Percentiles rank a stretch among this genome's conserved stretches.
Conservation (phyloP, 1,140 invertebrate genomes). For the Apis cerana region DNA sequence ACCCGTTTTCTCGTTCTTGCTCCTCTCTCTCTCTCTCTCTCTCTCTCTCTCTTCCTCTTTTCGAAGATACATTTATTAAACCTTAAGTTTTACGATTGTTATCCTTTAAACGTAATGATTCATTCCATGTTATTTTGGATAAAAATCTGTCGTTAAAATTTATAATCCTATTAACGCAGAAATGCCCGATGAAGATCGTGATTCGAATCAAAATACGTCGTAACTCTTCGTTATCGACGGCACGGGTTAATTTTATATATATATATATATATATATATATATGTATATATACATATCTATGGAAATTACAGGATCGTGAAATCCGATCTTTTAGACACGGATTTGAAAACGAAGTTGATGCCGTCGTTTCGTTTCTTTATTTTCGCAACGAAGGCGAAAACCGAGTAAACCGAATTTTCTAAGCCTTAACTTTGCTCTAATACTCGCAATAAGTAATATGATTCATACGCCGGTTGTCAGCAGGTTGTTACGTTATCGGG, state of each 20-base stretch:
- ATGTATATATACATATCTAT: neutral
- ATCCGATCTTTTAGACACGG: neutral
- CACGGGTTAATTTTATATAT: neutral
- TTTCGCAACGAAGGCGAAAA: neutral
- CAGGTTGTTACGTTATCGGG: conserved; percentile 44
- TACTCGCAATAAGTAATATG: conserved; percentile 25
- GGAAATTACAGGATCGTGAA: neutral
- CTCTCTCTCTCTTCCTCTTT: neutral
- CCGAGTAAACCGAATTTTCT: conserved; percentile 27
- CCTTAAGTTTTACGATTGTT: neutral
- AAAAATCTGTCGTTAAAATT: conserved; percentile 11
- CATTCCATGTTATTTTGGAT: neutral
- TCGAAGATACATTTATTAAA: neutral
- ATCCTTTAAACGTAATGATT: neutral
- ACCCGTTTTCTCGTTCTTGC: too few relatives aligned
- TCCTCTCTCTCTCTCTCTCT: neutral
- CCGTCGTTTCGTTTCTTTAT: conserved; percentile 8
- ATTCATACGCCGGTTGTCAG: conserved; percentile 54
- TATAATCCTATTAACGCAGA: conserved; percentile 15
- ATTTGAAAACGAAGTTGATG: conserved; percentile 22
- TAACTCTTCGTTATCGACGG: conserved; percentile 20
- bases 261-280: too few relatives aligned
- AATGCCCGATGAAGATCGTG: neutral
- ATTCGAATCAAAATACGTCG: neutral
- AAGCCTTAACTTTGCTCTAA: neutral